These are phyloP conservation scores for Diplolepis rosae DNA, from an alignment of 2,888 invertebrate species.

Conservation along the genomic window DNA sequence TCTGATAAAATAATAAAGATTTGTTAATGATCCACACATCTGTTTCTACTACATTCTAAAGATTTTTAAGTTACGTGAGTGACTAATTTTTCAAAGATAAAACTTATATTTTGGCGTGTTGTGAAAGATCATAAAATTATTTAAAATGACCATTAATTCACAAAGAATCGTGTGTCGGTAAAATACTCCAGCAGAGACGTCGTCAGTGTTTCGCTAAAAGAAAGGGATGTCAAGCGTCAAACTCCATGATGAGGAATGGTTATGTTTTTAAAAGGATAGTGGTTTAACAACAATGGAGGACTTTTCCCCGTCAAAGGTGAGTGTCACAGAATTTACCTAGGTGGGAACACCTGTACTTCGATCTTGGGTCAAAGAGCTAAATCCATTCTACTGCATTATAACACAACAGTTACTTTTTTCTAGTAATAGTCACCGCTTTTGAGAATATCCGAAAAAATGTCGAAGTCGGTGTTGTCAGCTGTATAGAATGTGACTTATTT, in stretches of 20 bases:
- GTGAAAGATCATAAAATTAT: not conserved
- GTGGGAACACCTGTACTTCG: slow-evolving; percentile 36
- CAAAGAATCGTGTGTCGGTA: not conserved
- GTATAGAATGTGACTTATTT: not conserved
- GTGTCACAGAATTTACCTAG: slow-evolving; percentile 57
- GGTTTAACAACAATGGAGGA: slow-evolving; percentile 81
- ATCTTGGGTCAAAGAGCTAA: slow-evolving; percentile 23
- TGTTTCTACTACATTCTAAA: not conserved
- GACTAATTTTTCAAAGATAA: not conserved
- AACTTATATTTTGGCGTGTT: not conserved
- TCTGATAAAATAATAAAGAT: too few species aligned
- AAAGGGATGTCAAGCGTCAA: not conserved
- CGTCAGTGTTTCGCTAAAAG: not conserved
- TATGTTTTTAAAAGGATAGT: slow-evolving; percentile 67
- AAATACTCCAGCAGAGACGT: slow-evolving; percentile 41
- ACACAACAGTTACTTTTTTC: too few species aligned
- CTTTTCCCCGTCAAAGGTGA: slow-evolving; percentile 85
- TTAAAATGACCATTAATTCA: not conserved
- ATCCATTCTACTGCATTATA: not conserved
- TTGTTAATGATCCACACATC: not conserved
- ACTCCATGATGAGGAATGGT: slow-evolving; percentile 60
- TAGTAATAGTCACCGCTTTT: not conserved
- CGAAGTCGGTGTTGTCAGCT: not conserved
- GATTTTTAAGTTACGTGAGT: not conserved
- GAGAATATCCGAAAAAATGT: not conserved